Evolutionary conservation across 2,113 vertebrate genomes (phyloP), one percentile per base, ranked within the genome.

Genomic region (Podarcis raffonei): DNA sequence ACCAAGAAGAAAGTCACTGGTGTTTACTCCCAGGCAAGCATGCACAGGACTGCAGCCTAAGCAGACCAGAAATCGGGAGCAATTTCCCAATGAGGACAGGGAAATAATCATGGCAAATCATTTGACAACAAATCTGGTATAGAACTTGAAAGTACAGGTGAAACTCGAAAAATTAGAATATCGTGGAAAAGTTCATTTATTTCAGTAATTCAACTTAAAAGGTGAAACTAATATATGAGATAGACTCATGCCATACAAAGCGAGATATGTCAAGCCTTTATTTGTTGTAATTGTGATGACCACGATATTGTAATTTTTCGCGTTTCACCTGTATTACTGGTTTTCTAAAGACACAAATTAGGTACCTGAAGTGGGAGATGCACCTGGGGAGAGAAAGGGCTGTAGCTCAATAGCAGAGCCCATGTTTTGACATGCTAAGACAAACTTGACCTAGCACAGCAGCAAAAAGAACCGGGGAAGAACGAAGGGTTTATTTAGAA

Each of bases 291-390:
- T 42, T 42, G 42, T 42, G 42, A 7, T 42, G 42, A 42, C 42
- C 42, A 8, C 42, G 42, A 42, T 42, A 42, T 42, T 42, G 6
- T 42, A 8, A 42, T 42, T 42, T 42, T 42, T 42, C 42, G 42
- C 1, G 42, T 42, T 42, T 42, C 42, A 42, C 7, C 42, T 42
- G 42, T 42, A 3, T 0, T 12, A 20, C 83, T 22, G 30, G 16
- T 74, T 42, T 87, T 92, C 6, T 37, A 87, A 39, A 87, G 15
- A 18, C 5, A 32, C 77, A 68, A 86, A 86, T 48, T 68, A 78
- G 22, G 30, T 20, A 22, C 20, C 37, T 86, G 59, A 86, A 23
- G 13, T 25, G 35, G 32, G 11, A 78, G 62, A 42, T 48, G 42
- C 3, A 15, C 12, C 22, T 86, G 11, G 6, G 66, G 11, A 71